phyloP scores from a whole-genome alignment of 2,888 invertebrate genomes.

The Noctua fimbriata region DNA sequence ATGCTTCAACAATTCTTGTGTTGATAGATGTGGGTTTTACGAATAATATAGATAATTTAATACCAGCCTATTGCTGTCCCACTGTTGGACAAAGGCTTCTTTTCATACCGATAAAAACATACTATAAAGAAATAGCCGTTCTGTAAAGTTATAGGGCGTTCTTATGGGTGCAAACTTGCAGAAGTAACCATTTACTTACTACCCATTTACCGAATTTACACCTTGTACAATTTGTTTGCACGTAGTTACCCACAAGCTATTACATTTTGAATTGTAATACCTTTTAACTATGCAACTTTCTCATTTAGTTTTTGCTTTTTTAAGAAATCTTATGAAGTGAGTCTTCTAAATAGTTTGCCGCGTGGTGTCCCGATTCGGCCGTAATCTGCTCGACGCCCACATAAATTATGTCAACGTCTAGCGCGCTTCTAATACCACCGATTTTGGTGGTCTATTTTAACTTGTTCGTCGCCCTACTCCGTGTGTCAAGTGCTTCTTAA shows the following conservation, averaged over 20 bases:
- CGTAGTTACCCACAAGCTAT: background rate
- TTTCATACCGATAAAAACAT: background rate
- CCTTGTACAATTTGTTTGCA: background rate
- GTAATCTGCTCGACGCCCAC: constrained; percentile 81
- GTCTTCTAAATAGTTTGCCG: constrained; percentile 34
- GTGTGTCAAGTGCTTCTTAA: constrained; percentile 61
- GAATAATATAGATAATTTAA: background rate
- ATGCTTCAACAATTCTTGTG: background rate
- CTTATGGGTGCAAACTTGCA: background rate
- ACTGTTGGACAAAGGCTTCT: background rate
- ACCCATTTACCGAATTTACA: background rate
- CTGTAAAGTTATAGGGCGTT: background rate
- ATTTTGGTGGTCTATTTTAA: constrained; percentile 74
- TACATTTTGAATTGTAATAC: background rate
- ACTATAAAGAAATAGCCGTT: background rate
- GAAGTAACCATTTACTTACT: no score
- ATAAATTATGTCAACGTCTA: constrained; percentile 79
- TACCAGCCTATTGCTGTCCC: background rate
- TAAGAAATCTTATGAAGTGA: background rate
- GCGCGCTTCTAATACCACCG: constrained; percentile 61
- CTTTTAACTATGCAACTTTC: background rate
- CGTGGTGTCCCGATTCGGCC: constrained; percentile 60
- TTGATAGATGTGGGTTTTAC: background rate
- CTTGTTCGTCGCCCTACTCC: constrained; percentile 56
- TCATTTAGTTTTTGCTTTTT: background rate